Percentiles rank a stretch among this genome's conserved stretches.
Conservation (phyloP, 1,140 invertebrate genomes). For the Drosophila lini region DNA sequence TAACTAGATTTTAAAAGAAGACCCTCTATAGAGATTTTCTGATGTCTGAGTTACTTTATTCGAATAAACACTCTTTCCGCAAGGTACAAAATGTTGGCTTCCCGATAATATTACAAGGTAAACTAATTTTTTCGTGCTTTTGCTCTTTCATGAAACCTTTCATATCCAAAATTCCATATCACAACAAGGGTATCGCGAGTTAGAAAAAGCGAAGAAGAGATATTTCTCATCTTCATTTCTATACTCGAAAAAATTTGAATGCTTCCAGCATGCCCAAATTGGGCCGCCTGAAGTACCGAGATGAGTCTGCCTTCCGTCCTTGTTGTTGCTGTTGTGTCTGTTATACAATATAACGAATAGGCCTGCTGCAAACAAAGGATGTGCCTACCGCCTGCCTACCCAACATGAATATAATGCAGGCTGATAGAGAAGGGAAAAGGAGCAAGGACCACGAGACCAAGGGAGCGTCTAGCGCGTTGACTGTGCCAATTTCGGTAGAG, state of each 20-base stretch:
- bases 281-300: slow-evolving; percentile 19
- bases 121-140: not conserved
- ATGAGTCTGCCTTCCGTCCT: slow-evolving; percentile 25
- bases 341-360: slow-evolving; percentile 67
- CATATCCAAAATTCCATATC: not conserved
- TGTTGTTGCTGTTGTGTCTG: slow-evolving; percentile 38
- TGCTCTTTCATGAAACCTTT: not conserved
- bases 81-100: not conserved
- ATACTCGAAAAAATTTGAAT: slow-evolving; percentile 63
- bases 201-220: slow-evolving; percentile 9
- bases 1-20: too few species aligned
- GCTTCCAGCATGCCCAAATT: slow-evolving; percentile 61
- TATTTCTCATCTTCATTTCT: slow-evolving; percentile 58
- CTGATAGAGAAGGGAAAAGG: slow-evolving; percentile 17
- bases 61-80: too few species aligned
- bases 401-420: slow-evolving; percentile 63
- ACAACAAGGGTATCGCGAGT: not conserved
- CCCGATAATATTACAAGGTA: not conserved
- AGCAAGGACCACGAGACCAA: slow-evolving; percentile 4
- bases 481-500: slow-evolving; percentile 61
- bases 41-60: too few species aligned
- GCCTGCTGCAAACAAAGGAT: slow-evolving; percentile 63
- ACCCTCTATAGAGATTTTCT: too few species aligned
- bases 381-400: slow-evolving; percentile 4
- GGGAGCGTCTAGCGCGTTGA: slow-evolving; percentile 54